Percentiles rank a stretch among this genome's conserved stretches.
These are phyloP conservation scores for Ptilorrhoa leucosticta DNA, from an alignment of 2,113 vertebrate genomes.

Conservation along the genomic window DNA sequence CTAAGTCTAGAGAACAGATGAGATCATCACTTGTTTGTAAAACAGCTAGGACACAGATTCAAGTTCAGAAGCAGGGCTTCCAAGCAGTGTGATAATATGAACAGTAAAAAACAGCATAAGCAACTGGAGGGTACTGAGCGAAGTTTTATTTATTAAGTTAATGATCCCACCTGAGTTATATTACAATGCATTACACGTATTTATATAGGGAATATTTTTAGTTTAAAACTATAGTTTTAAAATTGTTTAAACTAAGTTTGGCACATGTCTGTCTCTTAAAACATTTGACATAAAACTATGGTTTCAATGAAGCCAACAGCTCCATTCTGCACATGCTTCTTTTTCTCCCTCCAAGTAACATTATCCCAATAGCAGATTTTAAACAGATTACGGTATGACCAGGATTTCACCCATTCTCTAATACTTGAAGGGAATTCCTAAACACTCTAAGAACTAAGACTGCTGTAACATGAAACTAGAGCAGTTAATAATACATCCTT, in stretches of 20 bases:
- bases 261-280: not conserved
- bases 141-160: not conserved
- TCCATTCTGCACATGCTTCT: not conserved
- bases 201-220: not conserved
- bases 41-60: not conserved
- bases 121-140: not conserved
- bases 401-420: constrained; percentile 14
- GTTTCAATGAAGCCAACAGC: not conserved
- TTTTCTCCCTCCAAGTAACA: not conserved
- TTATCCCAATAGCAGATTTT: not conserved
- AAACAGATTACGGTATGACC: not conserved
- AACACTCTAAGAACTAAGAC: not conserved
- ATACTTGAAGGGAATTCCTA: constrained; percentile 14
- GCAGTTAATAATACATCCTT: not conserved
- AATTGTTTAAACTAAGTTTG: not conserved
- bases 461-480: not conserved
- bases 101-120: not conserved
- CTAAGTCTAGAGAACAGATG: not conserved
- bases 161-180: not conserved
- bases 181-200: not conserved
- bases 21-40: not conserved
- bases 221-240: not conserved
- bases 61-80: not conserved
- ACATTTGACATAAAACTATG: not conserved
- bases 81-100: not conserved